Percentiles rank a stretch among this genome's conserved stretches.
These are phyloP conservation scores for Xenopus borealis DNA, from an alignment of 2,113 vertebrate species.

Conservation along the genomic window DNA sequence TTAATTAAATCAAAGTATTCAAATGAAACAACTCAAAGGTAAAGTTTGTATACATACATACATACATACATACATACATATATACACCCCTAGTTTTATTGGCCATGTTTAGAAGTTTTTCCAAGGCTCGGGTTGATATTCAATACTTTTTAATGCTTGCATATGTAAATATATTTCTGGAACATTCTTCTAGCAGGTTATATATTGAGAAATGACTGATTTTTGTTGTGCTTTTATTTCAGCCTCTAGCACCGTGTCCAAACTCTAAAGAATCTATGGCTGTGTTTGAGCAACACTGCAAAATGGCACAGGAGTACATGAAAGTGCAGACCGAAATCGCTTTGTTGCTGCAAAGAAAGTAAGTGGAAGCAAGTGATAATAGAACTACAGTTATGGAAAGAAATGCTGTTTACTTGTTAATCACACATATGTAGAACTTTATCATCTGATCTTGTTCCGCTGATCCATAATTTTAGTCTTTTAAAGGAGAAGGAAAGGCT, in stretches of 20 bases:
- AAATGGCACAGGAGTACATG: constrained; percentile 99
- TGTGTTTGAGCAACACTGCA: constrained; percentile 98
- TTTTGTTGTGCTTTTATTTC: constrained; percentile 63
- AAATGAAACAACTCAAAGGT: too few relatives aligned
- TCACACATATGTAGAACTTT: too few relatives aligned
- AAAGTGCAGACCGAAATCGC: constrained; percentile 98
- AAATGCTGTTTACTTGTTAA: too few relatives aligned
- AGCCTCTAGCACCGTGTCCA: constrained; percentile 96
- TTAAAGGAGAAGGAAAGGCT: too few relatives aligned
- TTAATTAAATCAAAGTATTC: too few relatives aligned
- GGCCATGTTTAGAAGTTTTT: constrained; percentile 51
- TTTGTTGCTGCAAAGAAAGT: constrained; percentile 95
- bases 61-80: too few relatives aligned
- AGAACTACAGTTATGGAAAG: too few relatives aligned
- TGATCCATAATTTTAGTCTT: too few relatives aligned
- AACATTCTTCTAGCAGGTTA: constrained; percentile 41
- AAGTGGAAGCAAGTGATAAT: constrained; percentile 56
- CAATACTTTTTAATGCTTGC: constrained; percentile 62
- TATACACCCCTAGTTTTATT: too few relatives aligned
- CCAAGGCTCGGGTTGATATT: constrained; percentile 49
- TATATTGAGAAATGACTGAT: constrained; percentile 53
- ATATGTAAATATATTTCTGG: constrained; percentile 55
- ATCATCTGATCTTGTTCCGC: too few relatives aligned
- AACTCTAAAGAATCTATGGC: constrained; percentile 99
- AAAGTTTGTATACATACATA: too few relatives aligned